Percentiles rank a stretch among this genome's conserved stretches.
Conservation (phyloP, 2,888 invertebrate species). For the Automeris io region DNA sequence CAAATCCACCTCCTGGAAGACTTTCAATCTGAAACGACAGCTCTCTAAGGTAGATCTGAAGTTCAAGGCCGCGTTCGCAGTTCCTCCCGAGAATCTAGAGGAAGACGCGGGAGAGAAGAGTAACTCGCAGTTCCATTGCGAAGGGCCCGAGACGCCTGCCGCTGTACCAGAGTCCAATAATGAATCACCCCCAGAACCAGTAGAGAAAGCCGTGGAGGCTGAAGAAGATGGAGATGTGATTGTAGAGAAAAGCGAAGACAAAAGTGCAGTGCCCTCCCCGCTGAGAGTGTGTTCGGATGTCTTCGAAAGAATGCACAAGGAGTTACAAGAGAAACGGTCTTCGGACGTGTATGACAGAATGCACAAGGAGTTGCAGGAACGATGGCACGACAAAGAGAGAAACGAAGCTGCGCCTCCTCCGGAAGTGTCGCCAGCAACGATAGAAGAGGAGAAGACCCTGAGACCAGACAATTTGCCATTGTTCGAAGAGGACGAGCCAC, state of each 20-base stretch:
- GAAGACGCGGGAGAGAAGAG: conserved; percentile 40
- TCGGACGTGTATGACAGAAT: conserved; percentile 57
- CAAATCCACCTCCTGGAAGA: conserved; percentile 84
- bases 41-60: conserved; percentile 87
- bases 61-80: conserved; percentile 80
- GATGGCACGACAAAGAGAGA: conserved; percentile 56
- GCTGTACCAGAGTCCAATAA: conserved; percentile 25
- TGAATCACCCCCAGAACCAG: conserved; percentile 34
- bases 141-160: conserved; percentile 26
- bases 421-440: conserved; percentile 29
- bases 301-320: conserved; percentile 60
- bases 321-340: conserved; percentile 48
- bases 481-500: conserved; percentile 49
- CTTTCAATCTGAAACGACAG: conserved; percentile 88
- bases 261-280: conserved; percentile 37
- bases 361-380: conserved; percentile 65
- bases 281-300: conserved; percentile 56
- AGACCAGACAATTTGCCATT: conserved; percentile 81
- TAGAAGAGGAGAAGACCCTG: conserved; percentile 26
- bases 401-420: conserved; percentile 28
- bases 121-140: conserved; percentile 61
- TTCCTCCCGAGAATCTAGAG: conserved; percentile 55
- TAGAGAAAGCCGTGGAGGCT: conserved; percentile 21
- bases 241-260: conserved; percentile 22
- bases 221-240: conserved; percentile 17